phyloP scores from a whole-genome alignment of 2,888 invertebrate genomes.

The Erebia ligea region DNA sequence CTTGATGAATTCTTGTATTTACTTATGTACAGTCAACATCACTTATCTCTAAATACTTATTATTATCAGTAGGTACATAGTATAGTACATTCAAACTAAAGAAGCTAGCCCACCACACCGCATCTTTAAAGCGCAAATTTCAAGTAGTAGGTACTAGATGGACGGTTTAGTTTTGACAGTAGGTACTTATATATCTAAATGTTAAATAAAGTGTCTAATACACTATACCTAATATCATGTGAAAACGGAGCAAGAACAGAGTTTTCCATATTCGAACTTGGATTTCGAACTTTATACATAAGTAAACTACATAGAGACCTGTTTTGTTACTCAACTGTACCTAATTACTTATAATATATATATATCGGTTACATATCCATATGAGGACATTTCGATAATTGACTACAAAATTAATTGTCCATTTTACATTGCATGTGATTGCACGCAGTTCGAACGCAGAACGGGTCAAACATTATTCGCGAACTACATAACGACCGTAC shows the following conservation, averaged over 20 bases:
- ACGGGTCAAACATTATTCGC: slow-evolving; percentile 56
- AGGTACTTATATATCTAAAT: too few relatives aligned
- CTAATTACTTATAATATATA: slow-evolving; percentile 20
- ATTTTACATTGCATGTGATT: slow-evolving; percentile 58
- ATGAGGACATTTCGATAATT: slow-evolving; percentile 46
- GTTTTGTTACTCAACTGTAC: neutral
- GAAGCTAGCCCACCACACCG: neutral
- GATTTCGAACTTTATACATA: neutral
- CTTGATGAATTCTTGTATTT: slow-evolving; percentile 13
- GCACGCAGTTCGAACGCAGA: slow-evolving; percentile 49
- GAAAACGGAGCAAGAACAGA: neutral
- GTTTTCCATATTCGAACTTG: too few relatives aligned
- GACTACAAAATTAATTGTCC: slow-evolving; percentile 51
- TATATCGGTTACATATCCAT: slow-evolving; percentile 27
- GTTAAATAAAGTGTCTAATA: too few relatives aligned
- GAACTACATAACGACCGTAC: slow-evolving; percentile 57
- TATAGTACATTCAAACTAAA: neutral
- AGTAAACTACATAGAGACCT: neutral
- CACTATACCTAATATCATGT: neutral
- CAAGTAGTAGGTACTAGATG: neutral
- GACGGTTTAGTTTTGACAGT: neutral
- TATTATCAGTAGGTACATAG: neutral
- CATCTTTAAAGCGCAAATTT: neutral
- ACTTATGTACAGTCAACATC: slow-evolving; percentile 22
- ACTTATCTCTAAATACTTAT: neutral